These are phyloP conservation scores for Bedellia somnulentella DNA, from an alignment of 2,888 invertebrate genomes.

Conservation along the genomic window DNA sequence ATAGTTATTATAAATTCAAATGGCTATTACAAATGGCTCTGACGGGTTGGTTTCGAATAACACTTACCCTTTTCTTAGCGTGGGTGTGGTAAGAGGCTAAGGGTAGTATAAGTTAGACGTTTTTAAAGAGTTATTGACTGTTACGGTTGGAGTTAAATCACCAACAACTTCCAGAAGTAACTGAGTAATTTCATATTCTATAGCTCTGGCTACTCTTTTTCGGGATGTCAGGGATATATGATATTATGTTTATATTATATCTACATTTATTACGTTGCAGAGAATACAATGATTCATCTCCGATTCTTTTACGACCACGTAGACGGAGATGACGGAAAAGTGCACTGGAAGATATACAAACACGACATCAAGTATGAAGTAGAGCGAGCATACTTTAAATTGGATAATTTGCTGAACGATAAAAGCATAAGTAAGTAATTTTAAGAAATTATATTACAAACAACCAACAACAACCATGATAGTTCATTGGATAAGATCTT, in stretches of 20 bases:
- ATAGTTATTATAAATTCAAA: too few species aligned
- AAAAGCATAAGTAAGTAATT: constrained; percentile 26
- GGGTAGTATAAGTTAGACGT: too few species aligned
- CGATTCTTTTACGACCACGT: constrained; percentile 33
- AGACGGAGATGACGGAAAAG: constrained; percentile 23
- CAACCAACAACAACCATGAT: too few species aligned
- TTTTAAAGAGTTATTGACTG: too few species aligned
- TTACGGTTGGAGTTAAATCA: too few species aligned
- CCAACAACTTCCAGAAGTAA: too few species aligned
- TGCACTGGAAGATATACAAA: constrained; percentile 34
- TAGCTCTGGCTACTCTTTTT: too few species aligned
- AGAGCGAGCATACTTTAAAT: constrained; percentile 26
- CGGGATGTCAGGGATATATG: too few species aligned
- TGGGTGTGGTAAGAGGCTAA: too few species aligned
- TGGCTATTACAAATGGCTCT: too few species aligned
- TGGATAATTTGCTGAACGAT: constrained; percentile 32
- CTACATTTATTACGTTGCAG: constrained; percentile 14
- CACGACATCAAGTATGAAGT: constrained; percentile 35
- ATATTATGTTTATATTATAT: background rate
- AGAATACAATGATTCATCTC: constrained; percentile 27
- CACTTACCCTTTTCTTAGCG: background rate
- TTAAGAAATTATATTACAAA: background rate
- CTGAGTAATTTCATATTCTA: too few species aligned
- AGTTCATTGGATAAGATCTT: too few species aligned
- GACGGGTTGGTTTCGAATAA: background rate